A percentile compares a stretch with the other conserved stretches of the same genome.
These are phyloP conservation scores for Lepilemur ruficaudatus DNA, from an alignment of 2,797 vertebrate species.

Conservation along the genomic window DNA sequence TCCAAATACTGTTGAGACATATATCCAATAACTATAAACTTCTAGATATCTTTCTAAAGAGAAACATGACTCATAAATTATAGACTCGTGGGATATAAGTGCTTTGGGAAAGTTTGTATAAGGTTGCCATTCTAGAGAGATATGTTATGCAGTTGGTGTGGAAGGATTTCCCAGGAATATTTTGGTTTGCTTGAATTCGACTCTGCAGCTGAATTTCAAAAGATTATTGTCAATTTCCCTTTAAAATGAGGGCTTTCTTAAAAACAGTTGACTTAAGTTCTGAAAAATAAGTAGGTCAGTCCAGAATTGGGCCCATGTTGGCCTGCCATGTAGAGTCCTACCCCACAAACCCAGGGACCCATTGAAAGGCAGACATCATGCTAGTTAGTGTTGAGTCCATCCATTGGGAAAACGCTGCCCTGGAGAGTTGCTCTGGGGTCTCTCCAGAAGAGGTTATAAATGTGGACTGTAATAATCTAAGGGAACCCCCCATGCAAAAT, in stretches of 20 bases:
- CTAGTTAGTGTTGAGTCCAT: neutral
- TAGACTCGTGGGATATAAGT: neutral
- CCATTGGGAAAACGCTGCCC: neutral
- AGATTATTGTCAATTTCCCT: neutral
- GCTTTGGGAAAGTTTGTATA: neutral
- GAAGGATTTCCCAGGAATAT: neutral
- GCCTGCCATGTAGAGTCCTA: neutral
- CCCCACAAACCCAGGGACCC: neutral
- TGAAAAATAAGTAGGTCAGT: neutral
- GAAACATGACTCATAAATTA: neutral
- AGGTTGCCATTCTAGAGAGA: neutral
- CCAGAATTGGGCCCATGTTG: neutral
- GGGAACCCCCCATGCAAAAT: neutral
- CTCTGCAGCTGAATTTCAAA: neutral
- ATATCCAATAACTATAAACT: neutral
- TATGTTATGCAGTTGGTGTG: neutral
- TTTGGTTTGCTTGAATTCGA: constrained; percentile 23
- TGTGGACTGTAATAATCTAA: neutral
- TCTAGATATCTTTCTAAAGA: neutral
- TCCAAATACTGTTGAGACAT: neutral
- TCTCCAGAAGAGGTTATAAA: neutral
- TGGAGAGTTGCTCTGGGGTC: neutral
- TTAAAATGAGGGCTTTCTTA: neutral
- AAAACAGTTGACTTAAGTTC: neutral
- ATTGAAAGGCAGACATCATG: neutral